Conservation (phyloP, 1,140 invertebrate genomes). For the Bombus superbus region DNA sequence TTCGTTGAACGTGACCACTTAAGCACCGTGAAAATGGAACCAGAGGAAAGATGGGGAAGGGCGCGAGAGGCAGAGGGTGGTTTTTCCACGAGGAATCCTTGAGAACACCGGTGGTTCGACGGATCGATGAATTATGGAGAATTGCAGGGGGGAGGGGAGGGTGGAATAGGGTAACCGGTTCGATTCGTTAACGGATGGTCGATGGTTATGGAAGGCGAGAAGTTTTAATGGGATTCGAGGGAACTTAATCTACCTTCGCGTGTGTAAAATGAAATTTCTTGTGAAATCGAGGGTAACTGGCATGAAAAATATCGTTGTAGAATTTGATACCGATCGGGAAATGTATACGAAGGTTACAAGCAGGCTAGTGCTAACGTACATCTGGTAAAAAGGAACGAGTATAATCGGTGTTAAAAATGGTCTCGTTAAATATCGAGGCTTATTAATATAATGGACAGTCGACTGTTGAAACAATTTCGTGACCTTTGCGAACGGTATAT, state of each 20-base stretch:
- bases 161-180: not conserved
- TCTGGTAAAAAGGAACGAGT: too few relatives aligned
- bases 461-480: too few relatives aligned
- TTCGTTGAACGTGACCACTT: conserved; percentile 17
- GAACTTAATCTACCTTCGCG: not conserved
- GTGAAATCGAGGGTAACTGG: not conserved
- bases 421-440: too few relatives aligned
- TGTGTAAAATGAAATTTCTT: conserved; percentile 15
- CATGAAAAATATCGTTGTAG: not conserved
- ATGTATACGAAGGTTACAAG: too few relatives aligned
- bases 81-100: conserved; percentile 43
- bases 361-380: too few relatives aligned
- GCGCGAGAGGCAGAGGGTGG: not conserved
- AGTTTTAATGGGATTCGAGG: conserved; percentile 28
- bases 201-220: not conserved
- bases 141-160: not conserved
- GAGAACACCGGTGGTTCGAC: too few relatives aligned
- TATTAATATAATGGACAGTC: too few relatives aligned
- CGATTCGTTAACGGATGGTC: conserved; percentile 8
- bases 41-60: not conserved
- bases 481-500: too few relatives aligned
- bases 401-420: too few relatives aligned
- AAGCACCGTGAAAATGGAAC: not conserved
- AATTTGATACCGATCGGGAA: too few relatives aligned
- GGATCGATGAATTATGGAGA: conserved; percentile 10